Conservation (phyloP, 2,888 invertebrate genomes). For the Scelioninae gen. 2 region DNA sequence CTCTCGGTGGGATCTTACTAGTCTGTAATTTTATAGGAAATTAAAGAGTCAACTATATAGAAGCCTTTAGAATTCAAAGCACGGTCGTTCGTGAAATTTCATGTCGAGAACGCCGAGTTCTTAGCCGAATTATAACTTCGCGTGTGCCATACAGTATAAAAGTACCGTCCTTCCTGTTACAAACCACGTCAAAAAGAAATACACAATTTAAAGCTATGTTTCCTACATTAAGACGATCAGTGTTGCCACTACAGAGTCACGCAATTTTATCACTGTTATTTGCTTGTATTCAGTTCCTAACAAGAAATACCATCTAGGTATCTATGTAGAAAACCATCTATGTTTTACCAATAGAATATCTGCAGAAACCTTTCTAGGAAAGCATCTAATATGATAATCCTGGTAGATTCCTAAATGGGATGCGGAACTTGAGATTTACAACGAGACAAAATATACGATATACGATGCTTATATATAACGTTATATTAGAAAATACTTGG, state of each 20-base stretch:
- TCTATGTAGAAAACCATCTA: no score
- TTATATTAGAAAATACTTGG: no score
- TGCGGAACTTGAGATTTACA: no score
- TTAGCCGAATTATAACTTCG: constrained; percentile 63
- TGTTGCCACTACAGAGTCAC: constrained; percentile 43
- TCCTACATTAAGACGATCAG: constrained; percentile 34
- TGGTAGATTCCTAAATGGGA: no score
- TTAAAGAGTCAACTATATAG: constrained; percentile 37
- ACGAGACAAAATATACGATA: no score
- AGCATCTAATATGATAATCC: no score
- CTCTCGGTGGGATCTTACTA: constrained; percentile 40
- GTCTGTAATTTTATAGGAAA: constrained; percentile 52
- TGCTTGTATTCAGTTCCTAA: no score
- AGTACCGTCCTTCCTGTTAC: constrained; percentile 63
- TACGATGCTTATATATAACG: no score
- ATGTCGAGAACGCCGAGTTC: constrained; percentile 52
- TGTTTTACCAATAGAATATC: no score
- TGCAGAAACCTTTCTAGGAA: no score
- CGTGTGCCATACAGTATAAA: constrained; percentile 62
- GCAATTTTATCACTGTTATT: neutral
- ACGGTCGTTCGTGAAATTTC: constrained; percentile 38
- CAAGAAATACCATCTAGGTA: no score
- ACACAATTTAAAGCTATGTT: no score
- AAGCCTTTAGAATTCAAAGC: constrained; percentile 43
- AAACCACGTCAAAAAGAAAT: constrained; percentile 24